Base-by-base conservation (phyloP, 2,888 invertebrate genomes). In the Drosophila meridionalis region DNA sequence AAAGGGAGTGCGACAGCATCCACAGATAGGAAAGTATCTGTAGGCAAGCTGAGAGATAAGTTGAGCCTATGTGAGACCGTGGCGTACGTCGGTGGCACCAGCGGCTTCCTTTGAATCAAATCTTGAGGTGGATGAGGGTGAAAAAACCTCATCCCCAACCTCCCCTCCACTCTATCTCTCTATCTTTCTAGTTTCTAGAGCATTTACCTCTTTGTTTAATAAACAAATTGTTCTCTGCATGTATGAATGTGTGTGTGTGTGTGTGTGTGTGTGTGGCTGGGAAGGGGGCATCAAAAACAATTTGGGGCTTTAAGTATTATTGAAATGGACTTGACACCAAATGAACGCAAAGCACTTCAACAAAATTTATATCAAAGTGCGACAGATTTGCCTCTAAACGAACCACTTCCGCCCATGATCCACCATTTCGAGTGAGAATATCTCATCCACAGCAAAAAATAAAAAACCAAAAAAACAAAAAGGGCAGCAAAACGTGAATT, bases 291-390 rank as follows among this genome's bases (percentile, higher is more conserved):
- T 65, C 0, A 7, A 47, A 28, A 28, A 47, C 47, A 45, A 20
- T 43, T 48, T 56, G 45, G 48, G 53, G 66, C 53, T 79, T 69
- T 38, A 58, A 60, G 73, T 69, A 60, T 83, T 74, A 87, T 85
- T 87, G 63, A 84, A 89, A 87, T 65, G 88, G 84, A 89, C 90
- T 87, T 90, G 87, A 87, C 87, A 90, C 90, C 83, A 83, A 89
- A 85, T 85, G 78, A 59, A 57, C 88, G 81, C 69, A 72, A 68
- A 80, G 48, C 72, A 71, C 77, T 80, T 72, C 77, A 64, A 61
- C 62, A 47, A 12, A 6, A 34, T 34, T 20, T 52, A 53, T 73
- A 77, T 83, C 57, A 79, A 82, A 87, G 65, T 78, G 87, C 78
- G 87, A 69, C 72, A 66, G 67, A 60, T 56, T 61, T 47, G 42